phyloP scores from a whole-genome alignment of 2,888 invertebrate genomes.

The Schizaphis graminum region DNA sequence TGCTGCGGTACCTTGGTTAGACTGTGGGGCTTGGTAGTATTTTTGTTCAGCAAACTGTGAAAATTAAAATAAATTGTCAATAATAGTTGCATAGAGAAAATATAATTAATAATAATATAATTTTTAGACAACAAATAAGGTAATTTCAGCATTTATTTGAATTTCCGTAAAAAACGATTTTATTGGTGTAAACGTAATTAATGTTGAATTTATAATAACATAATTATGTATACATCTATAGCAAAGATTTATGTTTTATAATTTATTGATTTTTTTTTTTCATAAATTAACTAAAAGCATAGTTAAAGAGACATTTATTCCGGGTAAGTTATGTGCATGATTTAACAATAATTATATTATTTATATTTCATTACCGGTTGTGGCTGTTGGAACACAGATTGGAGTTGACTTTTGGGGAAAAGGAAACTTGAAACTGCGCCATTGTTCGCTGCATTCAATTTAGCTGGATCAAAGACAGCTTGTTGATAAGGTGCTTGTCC shows the following conservation, averaged over 20 bases:
- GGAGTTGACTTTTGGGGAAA: conserved; percentile 67
- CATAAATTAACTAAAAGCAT: neutral
- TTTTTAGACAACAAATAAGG: neutral
- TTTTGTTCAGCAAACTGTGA: conserved; percentile 38
- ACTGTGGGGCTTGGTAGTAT: conserved; percentile 33
- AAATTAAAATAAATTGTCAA: neutral
- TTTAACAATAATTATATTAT: neutral
- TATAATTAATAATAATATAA: neutral
- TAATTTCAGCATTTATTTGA: neutral
- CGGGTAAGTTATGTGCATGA: neutral
- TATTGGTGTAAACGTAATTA: neutral
- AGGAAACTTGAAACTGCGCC: conserved; percentile 68
- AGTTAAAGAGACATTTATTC: neutral
- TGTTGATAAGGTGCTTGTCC: conserved; percentile 68
- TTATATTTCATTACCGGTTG: conserved; percentile 29
- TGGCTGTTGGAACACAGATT: conserved; percentile 36
- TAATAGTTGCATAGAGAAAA: neutral
- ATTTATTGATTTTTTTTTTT: neutral
- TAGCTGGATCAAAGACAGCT: conserved; percentile 64
- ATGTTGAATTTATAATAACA: neutral
- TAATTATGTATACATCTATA: neutral
- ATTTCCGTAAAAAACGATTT: neutral
- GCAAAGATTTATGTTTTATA: neutral
- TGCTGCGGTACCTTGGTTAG: conserved; percentile 49
- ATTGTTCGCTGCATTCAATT: conserved; percentile 66